Base-by-base conservation (phyloP, 2,888 invertebrate species). In the Cosmia pyralina region DNA sequence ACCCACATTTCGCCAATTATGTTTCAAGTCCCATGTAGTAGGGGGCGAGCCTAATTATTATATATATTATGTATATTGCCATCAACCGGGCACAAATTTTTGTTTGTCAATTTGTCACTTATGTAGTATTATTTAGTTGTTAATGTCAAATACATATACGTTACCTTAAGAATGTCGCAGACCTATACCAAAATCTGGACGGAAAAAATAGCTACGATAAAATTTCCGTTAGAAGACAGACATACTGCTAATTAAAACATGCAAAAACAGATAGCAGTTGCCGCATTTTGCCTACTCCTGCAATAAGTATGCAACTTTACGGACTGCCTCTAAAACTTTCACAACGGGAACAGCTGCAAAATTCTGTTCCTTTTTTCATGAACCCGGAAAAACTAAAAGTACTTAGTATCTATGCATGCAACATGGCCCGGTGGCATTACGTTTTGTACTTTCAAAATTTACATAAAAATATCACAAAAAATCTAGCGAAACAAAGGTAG, bases 371-470 rank as follows among this genome's bases (percentile, higher is more conserved):
- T 64, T 74, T 82, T 81, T 81, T 69, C 65, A 72, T 82, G 52
- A 60, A 82, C 80, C 64, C 69, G 68, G 63, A 65, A 75, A 66
- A 79, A 75, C 75, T 71, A 71, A 70, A 75, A 83, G 70, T 66
- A 69, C 58, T 75, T 59, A 59, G 65, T 69, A 69, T 83, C 68
- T 79, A 69, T 72, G 66, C 50, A 69, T 44, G 52, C 72, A 64
- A 77, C 60, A 74, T 68, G 22, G 50, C 48, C 34, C 59, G 34
- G 46, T 11, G 28, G 69, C 59, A 74, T 74, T 64, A 68, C 62
- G 44, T 77, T 69, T 48, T 53, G 60, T 71, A 50, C 38, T 62
- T 64, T 53, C 19, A 75, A 71, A 82, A 73, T 82, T 79, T 65
- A 68, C 79, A 77, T 73, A 80, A 77, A 81, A 73, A 73, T 65